These are phyloP conservation scores for Oryctolagus cuniculus DNA, from an alignment of 2,113 vertebrate species.

Conservation along the genomic window DNA sequence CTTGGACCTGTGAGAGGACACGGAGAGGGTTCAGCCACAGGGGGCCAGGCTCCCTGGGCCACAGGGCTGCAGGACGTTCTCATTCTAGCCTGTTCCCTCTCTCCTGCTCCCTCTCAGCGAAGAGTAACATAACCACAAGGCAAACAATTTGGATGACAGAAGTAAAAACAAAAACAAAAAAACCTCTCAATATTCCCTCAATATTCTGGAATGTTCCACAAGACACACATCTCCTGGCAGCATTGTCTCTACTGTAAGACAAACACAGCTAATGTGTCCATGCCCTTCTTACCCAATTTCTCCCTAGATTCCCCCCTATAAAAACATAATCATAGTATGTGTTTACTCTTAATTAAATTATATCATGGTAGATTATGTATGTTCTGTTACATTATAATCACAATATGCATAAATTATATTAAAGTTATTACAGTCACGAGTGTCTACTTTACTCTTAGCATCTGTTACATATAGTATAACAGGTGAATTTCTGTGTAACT, in stretches of 20 bases:
- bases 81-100: background rate
- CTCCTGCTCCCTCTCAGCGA: background rate
- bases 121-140: background rate
- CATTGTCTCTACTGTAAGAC: background rate
- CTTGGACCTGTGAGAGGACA: slow-evolving; percentile 91
- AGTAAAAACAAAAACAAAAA: background rate
- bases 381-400: too few species aligned
- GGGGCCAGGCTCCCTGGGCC: too few species aligned
- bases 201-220: too few species aligned
- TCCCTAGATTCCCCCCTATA: background rate
- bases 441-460: background rate
- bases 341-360: too few species aligned
- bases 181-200: background rate
- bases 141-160: background rate
- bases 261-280: background rate
- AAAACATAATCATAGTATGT: background rate
- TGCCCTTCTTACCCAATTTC: background rate
- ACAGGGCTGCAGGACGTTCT: background rate
- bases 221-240: too few species aligned
- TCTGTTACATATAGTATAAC: background rate
- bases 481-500: slow-evolving; percentile 12
- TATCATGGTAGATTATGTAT: too few species aligned
- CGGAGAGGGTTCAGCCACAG: background rate
- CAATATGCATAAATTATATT: too few species aligned
- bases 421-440: too few species aligned